phyloP scores from a whole-genome alignment of 2,797 vertebrate genomes.

The Scolopax bukidnonensis region DNA sequence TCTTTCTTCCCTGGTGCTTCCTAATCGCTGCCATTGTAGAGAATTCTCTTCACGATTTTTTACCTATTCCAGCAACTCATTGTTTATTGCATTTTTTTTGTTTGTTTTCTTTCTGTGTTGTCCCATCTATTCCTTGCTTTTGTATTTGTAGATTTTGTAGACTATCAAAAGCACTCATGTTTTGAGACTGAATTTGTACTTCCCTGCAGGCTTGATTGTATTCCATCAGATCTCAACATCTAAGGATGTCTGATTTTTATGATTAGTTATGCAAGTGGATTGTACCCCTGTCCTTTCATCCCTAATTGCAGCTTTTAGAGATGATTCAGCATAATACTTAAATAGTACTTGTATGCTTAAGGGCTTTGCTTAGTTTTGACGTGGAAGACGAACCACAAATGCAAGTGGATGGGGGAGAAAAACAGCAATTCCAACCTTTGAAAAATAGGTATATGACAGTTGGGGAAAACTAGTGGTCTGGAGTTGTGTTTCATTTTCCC shows the following conservation, averaged over 20 bases:
- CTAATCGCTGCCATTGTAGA: background rate
- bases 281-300: background rate
- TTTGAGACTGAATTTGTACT: background rate
- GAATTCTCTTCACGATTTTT: background rate
- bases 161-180: background rate
- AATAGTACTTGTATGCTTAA: background rate
- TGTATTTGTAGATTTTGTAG: background rate
- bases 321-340: background rate
- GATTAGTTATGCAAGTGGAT: constrained; percentile 8
- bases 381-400: background rate
- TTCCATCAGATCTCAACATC: background rate
- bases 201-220: background rate
- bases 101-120: background rate
- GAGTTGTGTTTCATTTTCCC: background rate
- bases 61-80: background rate
- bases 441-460: background rate
- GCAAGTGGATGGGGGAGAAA: background rate
- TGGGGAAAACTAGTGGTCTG: background rate
- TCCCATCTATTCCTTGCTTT: background rate
- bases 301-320: constrained; percentile 15
- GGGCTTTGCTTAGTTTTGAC: background rate
- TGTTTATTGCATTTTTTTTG: background rate
- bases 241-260: background rate
- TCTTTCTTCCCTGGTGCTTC: background rate
- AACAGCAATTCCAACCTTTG: background rate